phyloP scores from a whole-genome alignment of 2,113 vertebrate species.

The Macquaria ambigua region DNA sequence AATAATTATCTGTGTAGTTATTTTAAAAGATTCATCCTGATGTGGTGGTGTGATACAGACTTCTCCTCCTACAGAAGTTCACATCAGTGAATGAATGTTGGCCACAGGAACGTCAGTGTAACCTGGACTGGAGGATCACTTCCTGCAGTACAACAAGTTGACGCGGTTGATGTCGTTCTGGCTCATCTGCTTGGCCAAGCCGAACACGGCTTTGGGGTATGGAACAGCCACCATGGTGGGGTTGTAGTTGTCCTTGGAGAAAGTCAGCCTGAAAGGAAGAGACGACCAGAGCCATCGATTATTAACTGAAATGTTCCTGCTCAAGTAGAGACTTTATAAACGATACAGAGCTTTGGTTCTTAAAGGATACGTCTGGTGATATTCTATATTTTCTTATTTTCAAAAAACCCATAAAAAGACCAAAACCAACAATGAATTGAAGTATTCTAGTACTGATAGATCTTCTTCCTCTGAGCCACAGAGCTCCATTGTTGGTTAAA shows the following conservation, averaged over 20 bases:
- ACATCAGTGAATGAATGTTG: background rate
- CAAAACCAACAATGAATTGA: too few relatives aligned
- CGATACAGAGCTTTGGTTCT: background rate
- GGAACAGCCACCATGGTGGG: constrained; percentile 7
- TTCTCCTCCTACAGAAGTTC: background rate
- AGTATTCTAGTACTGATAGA: too few relatives aligned
- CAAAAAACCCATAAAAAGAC: too few relatives aligned
- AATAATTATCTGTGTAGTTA: background rate
- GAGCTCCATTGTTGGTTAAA: too few relatives aligned
- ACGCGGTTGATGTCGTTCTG: background rate
- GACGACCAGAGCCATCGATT: background rate
- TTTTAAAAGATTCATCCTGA: background rate
- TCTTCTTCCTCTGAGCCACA: too few relatives aligned
- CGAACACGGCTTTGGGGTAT: background rate
- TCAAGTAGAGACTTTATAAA: background rate
- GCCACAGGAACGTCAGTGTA: background rate
- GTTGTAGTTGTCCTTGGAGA: background rate
- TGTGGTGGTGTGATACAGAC: too few relatives aligned
- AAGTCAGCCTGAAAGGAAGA: background rate
- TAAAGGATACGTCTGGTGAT: background rate
- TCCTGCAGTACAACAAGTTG: constrained; percentile 4
- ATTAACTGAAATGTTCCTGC: background rate
- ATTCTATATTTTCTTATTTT: too few relatives aligned
- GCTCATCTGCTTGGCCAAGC: background rate
- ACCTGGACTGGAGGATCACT: background rate